These are phyloP conservation scores for Rhinogobio ventralis DNA, from an alignment of 2,797 vertebrate genomes.

Conservation along the genomic window DNA sequence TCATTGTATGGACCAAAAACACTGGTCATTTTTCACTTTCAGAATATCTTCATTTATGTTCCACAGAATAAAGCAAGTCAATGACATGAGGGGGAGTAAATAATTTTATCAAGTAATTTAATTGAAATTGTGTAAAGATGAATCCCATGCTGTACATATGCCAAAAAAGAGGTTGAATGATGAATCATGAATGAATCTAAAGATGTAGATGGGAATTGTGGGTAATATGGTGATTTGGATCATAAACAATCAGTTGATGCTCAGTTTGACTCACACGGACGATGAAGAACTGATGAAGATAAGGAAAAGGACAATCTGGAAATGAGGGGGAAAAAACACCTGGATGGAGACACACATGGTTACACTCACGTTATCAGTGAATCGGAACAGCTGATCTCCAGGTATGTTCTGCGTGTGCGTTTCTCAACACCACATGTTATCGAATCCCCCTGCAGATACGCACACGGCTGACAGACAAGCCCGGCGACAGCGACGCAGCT, in stretches of 20 bases:
- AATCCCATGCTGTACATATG: not conserved
- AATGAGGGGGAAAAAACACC: not conserved
- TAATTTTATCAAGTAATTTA: not conserved
- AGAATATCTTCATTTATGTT: not conserved
- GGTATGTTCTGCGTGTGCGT: constrained; percentile 36
- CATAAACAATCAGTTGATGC: not conserved
- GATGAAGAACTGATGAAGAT: constrained; percentile 9
- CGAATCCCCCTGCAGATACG: constrained; percentile 46
- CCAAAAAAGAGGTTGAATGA: not conserved
- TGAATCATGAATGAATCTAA: constrained; percentile 10
- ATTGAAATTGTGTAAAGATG: not conserved
- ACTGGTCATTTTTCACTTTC: not conserved
- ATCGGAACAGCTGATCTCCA: constrained; percentile 46
- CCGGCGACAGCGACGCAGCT: constrained; percentile 49
- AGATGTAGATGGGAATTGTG: not conserved
- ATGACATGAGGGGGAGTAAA: not conserved
- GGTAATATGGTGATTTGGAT: constrained; percentile 1
- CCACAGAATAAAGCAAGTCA: not conserved
- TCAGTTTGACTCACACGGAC: not conserved
- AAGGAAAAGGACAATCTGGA: not conserved
- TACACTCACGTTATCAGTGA: constrained; percentile 54
- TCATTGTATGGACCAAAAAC: not conserved
- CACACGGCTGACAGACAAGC: constrained; percentile 45
- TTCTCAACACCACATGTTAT: constrained; percentile 44
- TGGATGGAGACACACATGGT: constrained; percentile 23